phyloP scores from a whole-genome alignment of 2,888 invertebrate genomes.

The Junonia oenone region DNA sequence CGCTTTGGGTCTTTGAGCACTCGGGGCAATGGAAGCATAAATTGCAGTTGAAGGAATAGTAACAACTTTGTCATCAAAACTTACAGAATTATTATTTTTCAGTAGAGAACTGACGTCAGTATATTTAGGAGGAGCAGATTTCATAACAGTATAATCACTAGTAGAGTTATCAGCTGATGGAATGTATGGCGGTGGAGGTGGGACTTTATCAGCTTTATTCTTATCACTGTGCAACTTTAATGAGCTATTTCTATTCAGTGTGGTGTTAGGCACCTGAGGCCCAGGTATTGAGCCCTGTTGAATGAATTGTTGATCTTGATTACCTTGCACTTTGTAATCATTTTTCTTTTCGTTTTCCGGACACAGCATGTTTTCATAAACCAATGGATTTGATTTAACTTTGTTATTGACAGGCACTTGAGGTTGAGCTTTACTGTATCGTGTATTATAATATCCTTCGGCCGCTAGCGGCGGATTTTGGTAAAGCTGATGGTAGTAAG shows the following conservation, averaged over 20 bases:
- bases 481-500: slow-evolving; percentile 82
- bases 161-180: slow-evolving; percentile 52
- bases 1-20: slow-evolving; percentile 75
- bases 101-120: slow-evolving; percentile 66
- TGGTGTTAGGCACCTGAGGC: slow-evolving; percentile 64
- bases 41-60: slow-evolving; percentile 72
- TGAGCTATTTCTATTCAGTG: slow-evolving; percentile 49
- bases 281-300: slow-evolving; percentile 66
- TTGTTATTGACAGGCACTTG: slow-evolving; percentile 84
- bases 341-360: slow-evolving; percentile 63
- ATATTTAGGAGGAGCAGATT: slow-evolving; percentile 71
- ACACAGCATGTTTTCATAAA: slow-evolving; percentile 75
- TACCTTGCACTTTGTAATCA: slow-evolving; percentile 56
- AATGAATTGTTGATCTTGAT: slow-evolving; percentile 58
- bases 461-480: slow-evolving; percentile 63
- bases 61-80: slow-evolving; percentile 66
- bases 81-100: slow-evolving; percentile 57
- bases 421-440: slow-evolving; percentile 88
- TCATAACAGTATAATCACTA: slow-evolving; percentile 72
- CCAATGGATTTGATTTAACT: slow-evolving; percentile 58
- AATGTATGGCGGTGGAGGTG: slow-evolving; percentile 72
- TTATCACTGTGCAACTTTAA: slow-evolving; percentile 61
- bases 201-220: slow-evolving; percentile 71
- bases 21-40: slow-evolving; percentile 75
- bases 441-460: slow-evolving; percentile 74